These are phyloP conservation scores for Myioborus melanocephalus DNA, from an alignment of 2,797 vertebrate genomes.

Conservation along the genomic window DNA sequence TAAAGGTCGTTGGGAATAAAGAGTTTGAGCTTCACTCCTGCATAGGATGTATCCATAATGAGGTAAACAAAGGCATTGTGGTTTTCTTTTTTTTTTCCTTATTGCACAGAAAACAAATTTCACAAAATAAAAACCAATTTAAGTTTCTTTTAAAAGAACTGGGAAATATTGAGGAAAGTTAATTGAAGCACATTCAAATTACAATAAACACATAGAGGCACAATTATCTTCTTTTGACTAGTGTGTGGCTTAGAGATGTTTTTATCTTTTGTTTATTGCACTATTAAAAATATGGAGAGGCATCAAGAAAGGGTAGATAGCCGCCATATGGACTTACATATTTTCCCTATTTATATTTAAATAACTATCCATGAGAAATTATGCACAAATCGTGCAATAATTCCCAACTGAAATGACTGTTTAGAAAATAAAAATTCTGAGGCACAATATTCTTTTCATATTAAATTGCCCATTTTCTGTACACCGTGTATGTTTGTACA, in stretches of 20 bases:
- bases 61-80: conserved; percentile 70
- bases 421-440: conserved; percentile 76
- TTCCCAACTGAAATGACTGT: conserved; percentile 79
- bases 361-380: conserved; percentile 79
- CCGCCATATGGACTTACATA: conserved; percentile 72
- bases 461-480: conserved; percentile 80
- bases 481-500: conserved; percentile 65
- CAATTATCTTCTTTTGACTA: conserved; percentile 96
- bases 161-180: conserved; percentile 84
- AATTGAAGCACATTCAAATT: conserved; percentile 88
- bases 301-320: conserved; percentile 73
- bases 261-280: conserved; percentile 96
- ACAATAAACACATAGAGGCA: conserved; percentile 91
- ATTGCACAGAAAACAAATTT: conserved; percentile 74
- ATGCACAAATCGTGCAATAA: conserved; percentile 79
- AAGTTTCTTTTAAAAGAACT: conserved; percentile 77
- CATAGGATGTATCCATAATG: conserved; percentile 67
- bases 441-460: conserved; percentile 76
- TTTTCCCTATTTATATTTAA: conserved; percentile 84
- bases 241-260: conserved; percentile 90
- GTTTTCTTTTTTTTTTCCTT: background rate
- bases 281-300: conserved; percentile 76
- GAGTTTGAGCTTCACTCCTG: conserved; percentile 40
- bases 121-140: conserved; percentile 77
- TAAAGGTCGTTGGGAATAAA: conserved; percentile 9